A percentile compares a stretch with the other conserved stretches of the same genome.
phyloP scores from a whole-genome alignment of 2,888 invertebrate species.

The Rotaria magnacalcarata region DNA sequence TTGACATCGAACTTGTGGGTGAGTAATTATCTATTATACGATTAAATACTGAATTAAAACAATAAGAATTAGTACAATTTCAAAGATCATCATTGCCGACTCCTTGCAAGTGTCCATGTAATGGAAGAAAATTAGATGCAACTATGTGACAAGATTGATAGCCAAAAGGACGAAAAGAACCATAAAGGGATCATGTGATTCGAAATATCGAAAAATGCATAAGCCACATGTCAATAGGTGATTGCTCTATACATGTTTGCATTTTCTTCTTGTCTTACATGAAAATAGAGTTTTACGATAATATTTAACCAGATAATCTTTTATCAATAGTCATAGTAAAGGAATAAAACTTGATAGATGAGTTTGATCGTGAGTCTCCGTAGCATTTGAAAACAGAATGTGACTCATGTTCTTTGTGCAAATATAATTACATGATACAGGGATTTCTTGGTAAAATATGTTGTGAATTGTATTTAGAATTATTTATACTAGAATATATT shows the following conservation, averaged over 20 bases:
- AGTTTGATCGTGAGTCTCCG: too few relatives aligned
- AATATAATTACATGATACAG: too few relatives aligned
- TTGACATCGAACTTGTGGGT: neutral
- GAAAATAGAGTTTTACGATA: neutral
- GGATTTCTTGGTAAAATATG: too few relatives aligned
- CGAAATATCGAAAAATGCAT: neutral
- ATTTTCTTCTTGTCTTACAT: neutral
- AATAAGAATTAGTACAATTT: neutral
- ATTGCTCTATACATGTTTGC: neutral
- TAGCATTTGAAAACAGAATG: too few relatives aligned
- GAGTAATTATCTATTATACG: neutral
- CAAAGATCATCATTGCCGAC: too few relatives aligned
- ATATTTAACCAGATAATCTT: neutral
- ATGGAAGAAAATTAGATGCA: neutral
- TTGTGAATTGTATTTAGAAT: too few relatives aligned
- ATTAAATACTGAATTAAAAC: neutral
- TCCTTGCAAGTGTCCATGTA: neutral
- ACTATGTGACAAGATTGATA: neutral
- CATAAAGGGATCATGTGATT: neutral
- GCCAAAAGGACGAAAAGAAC: neutral
- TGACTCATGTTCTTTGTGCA: too few relatives aligned
- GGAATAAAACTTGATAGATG: too few relatives aligned
- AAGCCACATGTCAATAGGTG: neutral
- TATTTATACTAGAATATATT: too few relatives aligned
- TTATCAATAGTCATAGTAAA: too few relatives aligned